A percentile compares a stretch with the other conserved stretches of the same genome.
phyloP scores from a whole-genome alignment of 2,888 invertebrate species.

The Antheraea assamensis region DNA sequence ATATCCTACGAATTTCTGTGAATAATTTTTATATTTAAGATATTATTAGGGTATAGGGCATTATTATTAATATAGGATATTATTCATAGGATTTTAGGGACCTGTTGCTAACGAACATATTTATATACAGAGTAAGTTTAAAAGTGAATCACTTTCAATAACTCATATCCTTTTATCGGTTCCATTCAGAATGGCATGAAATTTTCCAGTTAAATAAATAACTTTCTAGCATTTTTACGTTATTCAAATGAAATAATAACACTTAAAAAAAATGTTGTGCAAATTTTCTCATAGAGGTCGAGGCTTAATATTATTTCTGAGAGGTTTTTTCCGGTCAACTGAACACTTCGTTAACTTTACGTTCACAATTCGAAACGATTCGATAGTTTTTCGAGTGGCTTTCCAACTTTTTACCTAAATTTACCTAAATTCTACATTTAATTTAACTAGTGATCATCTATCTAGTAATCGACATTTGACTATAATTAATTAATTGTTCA shows the following conservation, averaged over 20 bases:
- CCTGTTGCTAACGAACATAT: too few species aligned
- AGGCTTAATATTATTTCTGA: background rate
- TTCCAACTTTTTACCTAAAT: background rate
- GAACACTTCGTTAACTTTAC: slow-evolving; percentile 15
- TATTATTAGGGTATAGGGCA: too few species aligned
- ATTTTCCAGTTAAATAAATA: background rate
- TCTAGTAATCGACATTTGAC: too few species aligned
- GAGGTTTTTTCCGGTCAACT: slow-evolving; percentile 5
- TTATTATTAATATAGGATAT: too few species aligned
- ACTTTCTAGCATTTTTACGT: background rate
- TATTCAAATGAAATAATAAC: background rate
- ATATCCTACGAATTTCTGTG: too few species aligned
- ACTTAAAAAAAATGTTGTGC: background rate
- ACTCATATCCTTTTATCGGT: background rate
- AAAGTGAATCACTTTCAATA: too few species aligned
- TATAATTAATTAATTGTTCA: too few species aligned
- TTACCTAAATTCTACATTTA: background rate
- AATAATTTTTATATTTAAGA: too few species aligned
- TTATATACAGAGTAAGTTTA: too few species aligned
- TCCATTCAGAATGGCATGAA: background rate
- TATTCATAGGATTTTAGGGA: too few species aligned
- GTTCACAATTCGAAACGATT: slow-evolving; percentile 1
- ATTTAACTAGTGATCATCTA: background rate
- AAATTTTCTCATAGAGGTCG: background rate
- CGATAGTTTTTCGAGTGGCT: slow-evolving; percentile 3